Conservation (phyloP, 1,140 invertebrate species). For the Drosophila carrolli region DNA sequence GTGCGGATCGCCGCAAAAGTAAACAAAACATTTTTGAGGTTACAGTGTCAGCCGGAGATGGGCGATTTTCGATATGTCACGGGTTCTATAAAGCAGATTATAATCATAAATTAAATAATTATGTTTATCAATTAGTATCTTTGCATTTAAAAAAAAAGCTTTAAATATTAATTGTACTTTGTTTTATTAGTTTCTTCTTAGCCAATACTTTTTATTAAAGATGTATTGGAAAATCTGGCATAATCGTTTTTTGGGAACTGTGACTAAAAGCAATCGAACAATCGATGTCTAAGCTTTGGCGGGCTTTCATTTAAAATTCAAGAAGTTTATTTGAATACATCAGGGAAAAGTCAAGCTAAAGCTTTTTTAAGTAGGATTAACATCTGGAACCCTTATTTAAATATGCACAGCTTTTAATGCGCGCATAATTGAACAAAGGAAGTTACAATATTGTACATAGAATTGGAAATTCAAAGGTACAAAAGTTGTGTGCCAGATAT, state of each 20-base stretch:
- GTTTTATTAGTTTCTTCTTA: neutral
- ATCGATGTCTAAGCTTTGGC: slow-evolving; percentile 15
- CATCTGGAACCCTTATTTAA: slow-evolving; percentile 20
- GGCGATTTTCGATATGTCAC: neutral
- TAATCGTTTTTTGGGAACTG: neutral
- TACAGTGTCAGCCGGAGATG: slow-evolving; percentile 39
- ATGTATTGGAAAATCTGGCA: neutral
- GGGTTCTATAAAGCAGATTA: neutral
- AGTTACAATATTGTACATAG: slow-evolving; percentile 1
- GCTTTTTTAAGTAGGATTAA: slow-evolving; percentile 23
- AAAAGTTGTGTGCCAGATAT: no score
- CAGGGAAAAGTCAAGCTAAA: slow-evolving; percentile 6
- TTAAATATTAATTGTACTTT: neutral
- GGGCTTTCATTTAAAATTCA: slow-evolving; percentile 30
- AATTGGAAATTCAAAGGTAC: neutral
- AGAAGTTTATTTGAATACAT: neutral
- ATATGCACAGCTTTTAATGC: slow-evolving; percentile 20
- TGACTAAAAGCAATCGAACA: slow-evolving; percentile 9
- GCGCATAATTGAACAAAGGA: slow-evolving; percentile 13
- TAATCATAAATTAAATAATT: neutral
- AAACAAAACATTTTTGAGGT: slow-evolving; percentile 84
- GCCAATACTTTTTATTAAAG: neutral
- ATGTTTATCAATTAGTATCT: no score
- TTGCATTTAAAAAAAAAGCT: neutral
- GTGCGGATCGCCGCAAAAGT: slow-evolving; percentile 68